Evolutionary conservation across 2,888 invertebrate genomes (phyloP), one percentile per base, ranked within the genome.

Genomic region (Abrostola triplasia): DNA sequence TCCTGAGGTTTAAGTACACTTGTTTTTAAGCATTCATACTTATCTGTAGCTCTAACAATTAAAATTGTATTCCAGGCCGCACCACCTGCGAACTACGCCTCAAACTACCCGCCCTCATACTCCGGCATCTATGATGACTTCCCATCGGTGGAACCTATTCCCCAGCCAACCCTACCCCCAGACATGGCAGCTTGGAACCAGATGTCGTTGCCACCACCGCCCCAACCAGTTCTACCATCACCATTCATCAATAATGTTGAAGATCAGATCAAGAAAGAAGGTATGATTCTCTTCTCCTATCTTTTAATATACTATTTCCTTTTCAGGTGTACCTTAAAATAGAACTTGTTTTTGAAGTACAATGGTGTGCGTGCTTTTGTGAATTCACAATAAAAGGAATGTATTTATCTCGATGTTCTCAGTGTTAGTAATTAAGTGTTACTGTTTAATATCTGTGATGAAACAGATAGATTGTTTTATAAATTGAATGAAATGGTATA

Each of bases 191-290:
- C 84, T 0, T 95, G 95, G 95, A 94, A 92, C 71, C 93, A 93
- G 71, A 90, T 92, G 90, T 90, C 92, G 0, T 79, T 93, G 38
- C 93, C 92, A 0, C 92, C 92, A 0, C 85, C 86, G 2, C 79
- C 86, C 0, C 84, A 84, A n/a, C 36, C 59, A 1, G 81, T 82
- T 0, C 85, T 84, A 9, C 83, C 88, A 0, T 82, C 85, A 10
- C 82, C 85, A 0, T 81, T 86, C 49, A 78, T 88, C 10, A 88
- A 85, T 64, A 91, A 90, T 72, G 86, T 91, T 55, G 95, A 92
- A 77, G 95, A 95, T 58, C 94, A 95, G 71, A 88, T 93, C 12
- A 95, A 95, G 77, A 95, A 95, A 88, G 95, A 95, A 88, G 95
- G 95, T 95, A 88, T 71, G 81, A 0, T 12, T 24, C 13, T 47